These are phyloP conservation scores for Apeltes quadracus DNA, from an alignment of 2,113 vertebrate genomes.

Conservation along the genomic window DNA sequence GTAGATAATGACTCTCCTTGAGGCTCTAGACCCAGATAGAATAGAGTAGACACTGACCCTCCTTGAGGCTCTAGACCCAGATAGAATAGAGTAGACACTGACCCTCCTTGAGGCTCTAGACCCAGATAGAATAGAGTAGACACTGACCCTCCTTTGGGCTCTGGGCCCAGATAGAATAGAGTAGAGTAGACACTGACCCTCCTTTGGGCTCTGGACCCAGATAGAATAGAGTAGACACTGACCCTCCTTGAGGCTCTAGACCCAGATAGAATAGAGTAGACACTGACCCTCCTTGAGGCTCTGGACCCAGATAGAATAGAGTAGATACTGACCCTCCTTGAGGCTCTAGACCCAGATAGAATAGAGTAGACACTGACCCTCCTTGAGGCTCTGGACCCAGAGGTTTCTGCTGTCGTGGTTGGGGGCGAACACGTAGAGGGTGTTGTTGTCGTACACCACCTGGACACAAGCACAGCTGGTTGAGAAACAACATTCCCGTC, in stretches of 20 bases:
- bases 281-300: slow-evolving; percentile 90
- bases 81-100: too few relatives aligned
- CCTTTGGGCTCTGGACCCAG: slow-evolving; percentile 92
- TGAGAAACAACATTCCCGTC: not conserved
- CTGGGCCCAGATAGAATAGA: too few relatives aligned
- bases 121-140: too few relatives aligned
- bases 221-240: not conserved
- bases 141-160: too few relatives aligned
- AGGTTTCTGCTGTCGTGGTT: slow-evolving; percentile 84
- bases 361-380: slow-evolving; percentile 79
- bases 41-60: too few relatives aligned
- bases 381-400: slow-evolving; percentile 93
- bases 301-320: slow-evolving; percentile 83
- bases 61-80: too few relatives aligned
- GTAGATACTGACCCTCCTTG: too few relatives aligned
- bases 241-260: too few relatives aligned
- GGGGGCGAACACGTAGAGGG: slow-evolving; percentile 91
- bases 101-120: too few relatives aligned
- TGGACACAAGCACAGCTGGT: slow-evolving; percentile 51
- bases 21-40: too few relatives aligned
- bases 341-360: not conserved
- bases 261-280: not conserved
- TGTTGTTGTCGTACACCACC: slow-evolving; percentile 90
- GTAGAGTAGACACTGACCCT: slow-evolving; percentile 79
- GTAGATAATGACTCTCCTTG: too few relatives aligned